Evolutionary conservation across 1,140 invertebrate genomes (phyloP), one percentile per base, ranked within the genome.

Genomic region (Brachionus koreanus): DNA sequence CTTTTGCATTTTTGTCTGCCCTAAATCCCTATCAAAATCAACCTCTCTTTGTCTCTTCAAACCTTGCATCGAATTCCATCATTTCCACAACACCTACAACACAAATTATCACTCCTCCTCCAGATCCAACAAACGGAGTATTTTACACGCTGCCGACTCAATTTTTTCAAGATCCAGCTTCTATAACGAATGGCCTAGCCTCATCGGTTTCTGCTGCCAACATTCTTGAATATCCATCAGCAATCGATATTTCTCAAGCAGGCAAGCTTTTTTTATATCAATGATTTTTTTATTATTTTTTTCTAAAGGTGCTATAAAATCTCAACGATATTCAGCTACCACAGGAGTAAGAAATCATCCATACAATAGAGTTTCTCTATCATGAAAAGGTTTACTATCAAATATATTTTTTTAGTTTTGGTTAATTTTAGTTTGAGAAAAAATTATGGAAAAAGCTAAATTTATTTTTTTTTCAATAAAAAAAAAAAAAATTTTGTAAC

Each of bases 181-280:
- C 39, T 7, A 9, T 74, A 49, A 12, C 69, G 9, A 46, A 23
- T 9, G n/a, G 37, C 9, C 37, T 61, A 77, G 19, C 43, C 29
- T 52, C 74, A 37, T 12, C 39, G 19, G 72, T 13, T 3, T 29
- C 72, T 13, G 7, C 33, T 3, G 13, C 46, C 9, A 49, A 16
- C 23, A 9, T 77, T 10, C n/a, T 79, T 7, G 76, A 79, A 5
- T 79, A 61, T 33, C 16, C 76, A 12, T 16, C 46, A 10, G 49
- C 46, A 37, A 57, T 79, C n/a, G 76, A 79, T 37, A 9, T 63
- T 29, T 79, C 76, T 39, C 76, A 79, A 79, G 46, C 76, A 33
- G 76, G 74, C 49, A 46, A 29, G 5, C 7, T 7, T 16, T n/a
- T 10, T 9, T 37, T 13, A 10, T 3, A 25, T 16, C 1, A 19